Base-by-base conservation (phyloP, 53 echinoderm and acorn worm genomes). In the Antedon mediterranea region DNA sequence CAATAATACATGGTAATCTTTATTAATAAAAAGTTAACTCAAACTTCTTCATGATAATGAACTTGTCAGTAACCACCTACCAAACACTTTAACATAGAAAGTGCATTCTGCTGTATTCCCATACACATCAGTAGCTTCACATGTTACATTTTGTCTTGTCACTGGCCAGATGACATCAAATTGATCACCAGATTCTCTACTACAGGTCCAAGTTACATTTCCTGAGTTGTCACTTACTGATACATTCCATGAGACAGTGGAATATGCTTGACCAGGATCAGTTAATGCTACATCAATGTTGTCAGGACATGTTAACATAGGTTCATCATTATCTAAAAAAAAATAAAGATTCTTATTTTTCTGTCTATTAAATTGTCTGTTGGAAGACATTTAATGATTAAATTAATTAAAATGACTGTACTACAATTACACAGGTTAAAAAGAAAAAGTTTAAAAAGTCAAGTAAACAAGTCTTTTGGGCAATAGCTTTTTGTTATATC, bases 161-260 rank as follows among this genome's bases (percentile, higher is more conserved):
- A 41, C 13, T 41, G 41, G 41, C 41, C 41, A 41, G 41, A 41
- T 41, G 6, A 81, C 44, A 30, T 23, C 30, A 81, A 81, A 81
- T 0, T 32, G 27, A 34, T 30, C 1, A 11, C 81, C 81, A 3
- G 81, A 42, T 32, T 81, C 43, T 14, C 15, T 14, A 18, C 43
- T 34, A 75, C 81, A 81, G 43, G 30, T 43, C 26, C 74, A 32
- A 27, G 4, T 30, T n/a, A 81, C 81, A 29, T 0, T 0, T n/a
- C 75, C 75, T 29, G 75, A 81, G 43, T 81, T 81, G 75, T 81
- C 81, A 28, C 27, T 44, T 3, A 42, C 31, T n/a, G 81, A 74
- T 23, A 43, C 74, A 33, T 43, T 74, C 81, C 81, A 81, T 7
- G 34, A 74, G 31, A 81, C 73, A 18, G 81, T 81, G 0, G 43